phyloP scores from a whole-genome alignment of 2,888 invertebrate species.

The Pegoplata infirma region DNA sequence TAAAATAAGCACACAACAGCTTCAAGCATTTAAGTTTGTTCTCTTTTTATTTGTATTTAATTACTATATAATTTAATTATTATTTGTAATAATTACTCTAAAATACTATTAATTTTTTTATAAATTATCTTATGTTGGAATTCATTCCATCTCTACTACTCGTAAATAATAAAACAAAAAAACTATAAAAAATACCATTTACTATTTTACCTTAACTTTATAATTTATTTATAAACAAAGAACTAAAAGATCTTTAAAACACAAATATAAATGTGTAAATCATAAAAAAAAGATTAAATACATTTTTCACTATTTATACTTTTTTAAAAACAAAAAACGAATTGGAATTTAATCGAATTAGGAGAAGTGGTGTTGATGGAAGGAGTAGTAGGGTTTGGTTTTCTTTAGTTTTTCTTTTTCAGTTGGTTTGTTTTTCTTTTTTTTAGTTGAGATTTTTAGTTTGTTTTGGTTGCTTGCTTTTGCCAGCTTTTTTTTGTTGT shows the following conservation, averaged over 20 bases:
- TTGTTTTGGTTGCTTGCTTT: no score
- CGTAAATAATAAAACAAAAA: constrained; percentile 60
- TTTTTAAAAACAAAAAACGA: constrained; percentile 46
- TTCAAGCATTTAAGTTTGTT: constrained; percentile 66
- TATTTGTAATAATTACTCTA: constrained; percentile 70
- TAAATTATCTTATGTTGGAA: constrained; percentile 70
- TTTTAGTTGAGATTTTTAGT: no score
- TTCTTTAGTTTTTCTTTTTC: not conserved
- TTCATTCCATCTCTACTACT: constrained; percentile 69
- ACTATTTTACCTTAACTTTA: constrained; percentile 65
- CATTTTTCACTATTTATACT: constrained; percentile 61
- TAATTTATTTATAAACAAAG: constrained; percentile 69
- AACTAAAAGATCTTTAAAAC: constrained; percentile 64
- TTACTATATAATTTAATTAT: constrained; percentile 67
- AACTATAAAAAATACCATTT: constrained; percentile 57
- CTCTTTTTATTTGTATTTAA: constrained; percentile 59
- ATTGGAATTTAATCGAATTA: not conserved
- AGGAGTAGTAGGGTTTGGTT: constrained; percentile 43
- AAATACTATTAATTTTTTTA: constrained; percentile 64
- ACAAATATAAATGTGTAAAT: constrained; percentile 53
- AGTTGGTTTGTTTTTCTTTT: not conserved
- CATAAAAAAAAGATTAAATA: constrained; percentile 45
- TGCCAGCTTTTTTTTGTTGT: no score
- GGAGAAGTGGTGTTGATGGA: constrained; percentile 2
- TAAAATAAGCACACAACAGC: constrained; percentile 62